These are phyloP conservation scores for Ondatra zibethicus DNA, from an alignment of 2,113 vertebrate genomes.

Conservation along the genomic window DNA sequence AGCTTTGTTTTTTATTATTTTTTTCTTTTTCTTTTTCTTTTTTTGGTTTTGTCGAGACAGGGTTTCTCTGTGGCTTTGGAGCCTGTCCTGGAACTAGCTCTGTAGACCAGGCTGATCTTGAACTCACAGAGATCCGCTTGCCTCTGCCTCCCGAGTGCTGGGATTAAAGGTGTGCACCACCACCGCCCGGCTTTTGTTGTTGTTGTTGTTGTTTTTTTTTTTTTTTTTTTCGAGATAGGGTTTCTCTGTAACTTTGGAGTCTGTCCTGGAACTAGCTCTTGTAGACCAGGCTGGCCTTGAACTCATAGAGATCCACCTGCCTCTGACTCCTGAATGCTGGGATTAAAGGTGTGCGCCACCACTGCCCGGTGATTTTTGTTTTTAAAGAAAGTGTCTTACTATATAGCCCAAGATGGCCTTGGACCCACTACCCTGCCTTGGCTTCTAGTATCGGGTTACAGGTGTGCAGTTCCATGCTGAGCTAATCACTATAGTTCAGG, in stretches of 20 bases:
- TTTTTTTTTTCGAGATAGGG: no score
- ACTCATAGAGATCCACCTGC: background rate
- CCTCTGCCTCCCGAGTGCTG: background rate
- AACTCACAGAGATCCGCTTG: background rate
- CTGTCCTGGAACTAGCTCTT: no score
- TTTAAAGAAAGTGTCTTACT: background rate
- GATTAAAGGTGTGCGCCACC: background rate
- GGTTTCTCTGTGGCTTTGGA: no score
- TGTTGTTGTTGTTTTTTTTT: no score
- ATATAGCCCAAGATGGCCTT: background rate
- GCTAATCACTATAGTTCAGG: background rate
- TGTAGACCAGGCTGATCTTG: background rate
- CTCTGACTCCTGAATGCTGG: background rate
- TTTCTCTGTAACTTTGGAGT: no score
- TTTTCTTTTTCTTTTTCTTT: no score
- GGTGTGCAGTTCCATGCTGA: background rate
- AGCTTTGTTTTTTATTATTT: background rate
- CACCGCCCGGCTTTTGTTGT: rapidly evolving
- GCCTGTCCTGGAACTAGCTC: no score
- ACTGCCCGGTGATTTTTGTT: background rate
- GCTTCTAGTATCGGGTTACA: background rate
- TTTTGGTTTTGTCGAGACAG: no score
- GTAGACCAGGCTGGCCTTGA: background rate
- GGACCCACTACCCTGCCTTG: background rate
- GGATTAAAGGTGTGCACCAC: background rate